These are phyloP conservation scores for Darwinula stevensoni DNA, from an alignment of 2,888 invertebrate genomes.

Conservation along the genomic window DNA sequence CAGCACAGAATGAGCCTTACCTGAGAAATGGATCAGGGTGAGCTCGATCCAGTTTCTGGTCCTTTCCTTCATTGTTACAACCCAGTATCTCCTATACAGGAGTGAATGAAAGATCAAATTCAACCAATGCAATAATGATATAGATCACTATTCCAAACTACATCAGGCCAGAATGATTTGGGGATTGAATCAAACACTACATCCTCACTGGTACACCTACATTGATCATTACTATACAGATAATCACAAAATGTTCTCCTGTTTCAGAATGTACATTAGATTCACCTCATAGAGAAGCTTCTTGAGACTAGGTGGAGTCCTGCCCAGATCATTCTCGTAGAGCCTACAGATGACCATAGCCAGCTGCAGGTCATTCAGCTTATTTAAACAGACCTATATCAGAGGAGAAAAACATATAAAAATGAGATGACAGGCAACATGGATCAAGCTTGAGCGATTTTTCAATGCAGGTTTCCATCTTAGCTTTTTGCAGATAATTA, in stretches of 20 bases:
- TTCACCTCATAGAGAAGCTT: constrained; percentile 37
- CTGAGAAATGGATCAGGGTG: constrained; percentile 78
- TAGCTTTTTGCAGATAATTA: no score
- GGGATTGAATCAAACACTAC: no score
- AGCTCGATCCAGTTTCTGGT: constrained; percentile 35
- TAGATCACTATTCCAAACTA: neutral
- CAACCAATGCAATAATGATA: neutral
- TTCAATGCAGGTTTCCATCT: no score
- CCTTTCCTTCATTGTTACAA: constrained; percentile 30
- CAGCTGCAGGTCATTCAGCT: constrained; percentile 76
- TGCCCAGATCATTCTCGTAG: constrained; percentile 43
- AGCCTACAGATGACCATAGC: constrained; percentile 77
- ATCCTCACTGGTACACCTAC: no score
- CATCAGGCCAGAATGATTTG: no score
- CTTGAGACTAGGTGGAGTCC: constrained; percentile 34
- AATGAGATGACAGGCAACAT: neutral
- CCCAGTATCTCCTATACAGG: constrained; percentile 19
- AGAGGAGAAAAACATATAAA: constrained; percentile 8
- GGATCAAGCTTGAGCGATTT: no score
- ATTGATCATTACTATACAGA: no score
- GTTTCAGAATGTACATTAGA: neutral
- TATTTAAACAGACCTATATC: constrained; percentile 44
- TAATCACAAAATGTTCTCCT: no score
- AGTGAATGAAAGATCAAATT: no score
- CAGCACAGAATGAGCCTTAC: neutral